Percentiles rank a stretch among this genome's conserved stretches.
Evolutionary conservation across 1,140 invertebrate species (phyloP).

Genomic region (Dermatophagoides farinae): DNA sequence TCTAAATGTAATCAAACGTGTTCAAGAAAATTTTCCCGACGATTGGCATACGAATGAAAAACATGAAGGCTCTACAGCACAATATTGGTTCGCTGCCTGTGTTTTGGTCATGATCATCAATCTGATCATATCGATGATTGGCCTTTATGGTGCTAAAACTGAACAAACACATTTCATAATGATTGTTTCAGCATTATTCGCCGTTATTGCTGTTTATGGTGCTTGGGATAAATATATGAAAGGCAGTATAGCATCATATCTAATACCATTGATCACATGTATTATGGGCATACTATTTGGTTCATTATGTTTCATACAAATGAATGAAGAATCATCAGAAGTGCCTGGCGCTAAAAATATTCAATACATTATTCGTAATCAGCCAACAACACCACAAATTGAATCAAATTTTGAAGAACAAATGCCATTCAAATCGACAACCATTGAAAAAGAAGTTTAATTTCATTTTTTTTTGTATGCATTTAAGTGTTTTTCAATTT

Average conservation of each 20-base stretch:
- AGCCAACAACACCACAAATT: background rate
- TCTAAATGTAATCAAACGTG: background rate
- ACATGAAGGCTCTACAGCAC: background rate
- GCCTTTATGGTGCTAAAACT: background rate
- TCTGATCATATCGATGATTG: background rate
- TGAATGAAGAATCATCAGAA: background rate
- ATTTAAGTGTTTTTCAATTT: no score
- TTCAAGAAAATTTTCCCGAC: background rate
- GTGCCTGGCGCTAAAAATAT: no score
- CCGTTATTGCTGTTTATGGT: constrained; percentile 2
- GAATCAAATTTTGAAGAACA: background rate
- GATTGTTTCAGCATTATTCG: background rate
- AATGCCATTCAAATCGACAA: background rate
- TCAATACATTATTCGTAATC: background rate
- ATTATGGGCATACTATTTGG: background rate
- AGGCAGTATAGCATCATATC: background rate
- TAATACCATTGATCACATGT: background rate
- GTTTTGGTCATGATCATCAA: background rate
- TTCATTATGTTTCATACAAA: background rate
- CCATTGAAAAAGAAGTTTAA: background rate
- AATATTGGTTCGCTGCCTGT: constrained; percentile 1
- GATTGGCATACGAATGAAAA: background rate
- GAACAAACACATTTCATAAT: background rate
- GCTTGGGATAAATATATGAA: constrained; percentile 4
- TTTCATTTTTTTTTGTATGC: background rate